These are phyloP conservation scores for roundworm (Caenorhabditis elegans) DNA, from an alignment of 1,140 invertebrate species.

Conservation along the genomic window DNA sequence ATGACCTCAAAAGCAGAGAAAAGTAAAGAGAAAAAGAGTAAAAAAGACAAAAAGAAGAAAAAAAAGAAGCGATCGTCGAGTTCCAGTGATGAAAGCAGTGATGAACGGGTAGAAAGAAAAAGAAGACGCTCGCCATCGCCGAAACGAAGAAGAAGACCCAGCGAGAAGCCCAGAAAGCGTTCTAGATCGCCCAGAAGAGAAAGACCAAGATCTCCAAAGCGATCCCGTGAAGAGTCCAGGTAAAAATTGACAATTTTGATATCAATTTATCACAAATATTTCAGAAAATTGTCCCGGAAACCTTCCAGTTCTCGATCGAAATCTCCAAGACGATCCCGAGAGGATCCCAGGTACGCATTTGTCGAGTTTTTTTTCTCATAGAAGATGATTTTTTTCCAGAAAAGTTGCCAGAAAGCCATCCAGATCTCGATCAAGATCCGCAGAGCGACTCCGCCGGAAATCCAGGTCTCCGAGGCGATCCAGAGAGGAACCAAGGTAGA, in stretches of 20 bases:
- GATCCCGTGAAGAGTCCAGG: too few relatives aligned
- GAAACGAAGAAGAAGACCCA: not conserved
- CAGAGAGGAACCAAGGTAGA: not conserved
- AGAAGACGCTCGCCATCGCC: not conserved
- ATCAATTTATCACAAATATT: too few relatives aligned
- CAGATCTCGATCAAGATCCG: not conserved
- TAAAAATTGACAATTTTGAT: too few relatives aligned
- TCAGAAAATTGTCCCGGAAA: too few relatives aligned
- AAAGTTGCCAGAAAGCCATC: too few relatives aligned
- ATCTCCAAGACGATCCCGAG: too few relatives aligned
- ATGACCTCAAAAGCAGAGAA: conserved; percentile 6
- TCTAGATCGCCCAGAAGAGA: not conserved
- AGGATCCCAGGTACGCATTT: too few relatives aligned
- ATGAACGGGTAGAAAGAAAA: not conserved
- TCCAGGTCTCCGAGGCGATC: not conserved
- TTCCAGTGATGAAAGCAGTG: not conserved
- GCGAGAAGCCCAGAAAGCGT: not conserved
- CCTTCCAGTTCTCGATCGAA: not conserved
- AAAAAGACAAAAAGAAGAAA: not conserved
- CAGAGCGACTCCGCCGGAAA: not conserved
- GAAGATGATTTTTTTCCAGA: too few relatives aligned
- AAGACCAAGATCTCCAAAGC: not conserved
- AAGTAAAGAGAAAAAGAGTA: not conserved
- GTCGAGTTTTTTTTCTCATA: too few relatives aligned
- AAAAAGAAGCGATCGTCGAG: not conserved